Evolutionary conservation across 1,140 invertebrate genomes (phyloP), one percentile per base, ranked within the genome.

Genomic region (Diachasmimorpha longicaudata): DNA sequence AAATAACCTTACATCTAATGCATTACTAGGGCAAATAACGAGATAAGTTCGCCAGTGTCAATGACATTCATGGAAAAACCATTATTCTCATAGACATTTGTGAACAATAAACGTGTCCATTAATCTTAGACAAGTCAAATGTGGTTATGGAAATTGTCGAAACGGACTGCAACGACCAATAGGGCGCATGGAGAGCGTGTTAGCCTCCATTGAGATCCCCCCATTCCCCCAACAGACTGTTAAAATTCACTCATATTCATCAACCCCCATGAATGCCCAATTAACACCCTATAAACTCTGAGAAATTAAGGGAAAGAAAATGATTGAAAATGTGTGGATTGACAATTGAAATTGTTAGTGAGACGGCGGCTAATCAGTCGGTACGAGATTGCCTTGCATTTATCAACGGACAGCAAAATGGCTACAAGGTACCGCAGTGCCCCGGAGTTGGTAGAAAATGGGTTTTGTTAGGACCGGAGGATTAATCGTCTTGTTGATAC

Each of bases 381-480:
- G 88, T 89, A 89, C 86, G 85, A 81, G 83, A 85, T 87, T 85
- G 80, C 80, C 81, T 80, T 84, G 79, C 75, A 85, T 87, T 89
- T 89, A 89, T 89, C 88, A 89, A 89, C 88, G 88, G 88, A 88
- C 75, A 88, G 86, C 87, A 89, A 89, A 87, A 89, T 89, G 88
- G 88, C 88, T 83, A 86, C 84, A 78, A 46, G 25, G 36, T 14
- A 52, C 23, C 23, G 23, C 31, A n/a, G 19, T 46, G 48, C 31
- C 31, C 14, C 19, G 37, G 6, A 14, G 13, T 25, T 31, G 21
- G 5, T 31, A 21, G 21, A 8, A 31, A 36, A 67, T 39, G 19
- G 37, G 19, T 16, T 48, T n/a, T 66, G 14, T 48, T 63, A 73
- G n/a, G 77, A 77, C 76, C 71, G 74, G 73, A 46, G 44, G 16